These are phyloP conservation scores for Hemaris fuciformis DNA, from an alignment of 2,888 invertebrate genomes.

Conservation along the genomic window DNA sequence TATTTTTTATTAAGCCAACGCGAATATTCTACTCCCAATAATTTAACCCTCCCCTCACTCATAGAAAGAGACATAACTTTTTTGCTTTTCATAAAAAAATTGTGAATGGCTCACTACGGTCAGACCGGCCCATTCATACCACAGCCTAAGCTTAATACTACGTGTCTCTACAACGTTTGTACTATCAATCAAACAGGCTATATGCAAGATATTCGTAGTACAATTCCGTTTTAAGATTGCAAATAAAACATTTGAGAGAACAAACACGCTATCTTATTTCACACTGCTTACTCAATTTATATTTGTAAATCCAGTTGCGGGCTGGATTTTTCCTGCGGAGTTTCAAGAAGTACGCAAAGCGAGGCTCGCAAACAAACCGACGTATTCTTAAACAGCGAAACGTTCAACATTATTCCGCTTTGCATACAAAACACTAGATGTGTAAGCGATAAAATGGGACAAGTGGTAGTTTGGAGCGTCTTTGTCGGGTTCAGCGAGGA, in stretches of 20 bases:
- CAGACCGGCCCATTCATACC: too few relatives aligned
- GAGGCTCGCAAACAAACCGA: background rate
- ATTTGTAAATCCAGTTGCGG: background rate
- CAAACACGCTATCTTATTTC: background rate
- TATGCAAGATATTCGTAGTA: too few relatives aligned
- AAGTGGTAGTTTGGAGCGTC: background rate
- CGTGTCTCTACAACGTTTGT: too few relatives aligned
- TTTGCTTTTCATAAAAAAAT: too few relatives aligned
- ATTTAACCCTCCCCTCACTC: too few relatives aligned
- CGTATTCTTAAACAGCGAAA: slow-evolving; percentile 3
- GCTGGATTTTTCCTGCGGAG: background rate
- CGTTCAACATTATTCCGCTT: slow-evolving; percentile 17
- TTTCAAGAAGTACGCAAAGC: background rate
- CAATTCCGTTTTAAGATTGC: too few relatives aligned
- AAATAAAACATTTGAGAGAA: background rate
- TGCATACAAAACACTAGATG: slow-evolving; percentile 23
- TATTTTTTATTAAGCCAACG: too few relatives aligned
- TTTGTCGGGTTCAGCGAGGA: background rate
- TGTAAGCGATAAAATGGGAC: slow-evolving; percentile 20
- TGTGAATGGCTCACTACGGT: too few relatives aligned
- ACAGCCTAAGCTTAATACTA: too few relatives aligned
- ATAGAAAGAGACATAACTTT: too few relatives aligned
- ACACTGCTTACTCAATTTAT: background rate
- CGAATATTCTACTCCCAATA: too few relatives aligned
- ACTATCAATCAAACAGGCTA: too few relatives aligned